phyloP scores from a whole-genome alignment of 2,113 vertebrate genomes.

The Suncus etruscus region DNA sequence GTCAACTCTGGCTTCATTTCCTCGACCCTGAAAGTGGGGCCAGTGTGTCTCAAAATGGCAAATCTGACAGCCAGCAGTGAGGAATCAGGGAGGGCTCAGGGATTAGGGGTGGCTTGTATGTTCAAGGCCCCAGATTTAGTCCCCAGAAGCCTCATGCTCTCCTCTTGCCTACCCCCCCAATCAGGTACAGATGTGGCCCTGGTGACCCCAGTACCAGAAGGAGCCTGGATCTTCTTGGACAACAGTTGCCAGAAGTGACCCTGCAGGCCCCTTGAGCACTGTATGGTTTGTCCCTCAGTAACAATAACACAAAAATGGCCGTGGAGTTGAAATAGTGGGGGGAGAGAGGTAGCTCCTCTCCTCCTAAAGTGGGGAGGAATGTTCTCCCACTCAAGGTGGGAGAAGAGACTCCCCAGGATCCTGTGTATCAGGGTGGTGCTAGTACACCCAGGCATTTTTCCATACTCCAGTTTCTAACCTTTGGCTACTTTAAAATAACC shows the following conservation, averaged over 20 bases:
- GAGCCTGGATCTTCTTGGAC: too few relatives aligned
- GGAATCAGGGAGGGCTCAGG: too few relatives aligned
- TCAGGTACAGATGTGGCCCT: too few relatives aligned
- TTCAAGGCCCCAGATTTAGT: too few relatives aligned
- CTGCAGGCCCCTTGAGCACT: too few relatives aligned
- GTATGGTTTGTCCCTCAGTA: background rate
- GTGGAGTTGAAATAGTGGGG: background rate
- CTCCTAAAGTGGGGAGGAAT: background rate
- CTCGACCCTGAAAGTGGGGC: background rate
- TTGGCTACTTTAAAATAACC: conserved; percentile 68
- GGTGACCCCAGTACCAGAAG: too few relatives aligned
- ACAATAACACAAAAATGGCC: background rate
- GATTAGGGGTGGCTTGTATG: too few relatives aligned
- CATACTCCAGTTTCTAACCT: conserved; percentile 48
- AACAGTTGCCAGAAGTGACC: too few relatives aligned
- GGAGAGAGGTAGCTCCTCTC: background rate
- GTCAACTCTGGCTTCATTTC: background rate
- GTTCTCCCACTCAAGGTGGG: background rate
- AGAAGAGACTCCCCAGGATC: background rate
- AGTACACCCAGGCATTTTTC: background rate
- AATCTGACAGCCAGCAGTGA: too few relatives aligned
- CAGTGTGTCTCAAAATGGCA: background rate
- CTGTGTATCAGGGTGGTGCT: background rate
- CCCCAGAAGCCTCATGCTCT: too few relatives aligned
- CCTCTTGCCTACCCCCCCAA: too few relatives aligned